A percentile compares a stretch with the other conserved stretches of the same genome.
Evolutionary conservation across 2,797 vertebrate species (phyloP).

Genomic region (Phrynocephalus guinanensis): DNA sequence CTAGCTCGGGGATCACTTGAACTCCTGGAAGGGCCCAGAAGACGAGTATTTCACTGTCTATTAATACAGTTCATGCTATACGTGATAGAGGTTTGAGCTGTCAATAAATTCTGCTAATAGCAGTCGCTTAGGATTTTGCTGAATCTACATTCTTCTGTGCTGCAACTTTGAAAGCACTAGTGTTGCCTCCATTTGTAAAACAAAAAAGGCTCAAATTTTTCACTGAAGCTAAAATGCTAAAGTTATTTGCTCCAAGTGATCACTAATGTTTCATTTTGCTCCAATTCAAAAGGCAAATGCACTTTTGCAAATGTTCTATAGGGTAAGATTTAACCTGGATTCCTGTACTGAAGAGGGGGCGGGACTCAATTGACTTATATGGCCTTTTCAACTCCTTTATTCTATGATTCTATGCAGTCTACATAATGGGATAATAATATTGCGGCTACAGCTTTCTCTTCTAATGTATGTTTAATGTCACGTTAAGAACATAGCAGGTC

Average conservation of each 20-base stretch:
- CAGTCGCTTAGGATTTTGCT: constrained; percentile 14
- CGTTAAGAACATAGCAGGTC: neutral
- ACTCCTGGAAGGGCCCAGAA: constrained; percentile 44
- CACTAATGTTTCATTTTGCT: neutral
- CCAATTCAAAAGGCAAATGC: neutral
- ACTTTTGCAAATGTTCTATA: neutral
- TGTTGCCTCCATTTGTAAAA: constrained; percentile 9
- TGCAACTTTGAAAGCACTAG: constrained; percentile 28
- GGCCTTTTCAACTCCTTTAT: no score
- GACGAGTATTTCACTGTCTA: constrained; percentile 23
- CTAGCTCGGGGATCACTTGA: constrained; percentile 33
- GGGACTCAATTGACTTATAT: no score
- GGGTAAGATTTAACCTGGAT: no score
- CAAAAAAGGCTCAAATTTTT: neutral
- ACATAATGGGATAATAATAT: neutral
- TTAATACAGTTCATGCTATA: constrained; percentile 25
- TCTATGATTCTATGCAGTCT: neutral
- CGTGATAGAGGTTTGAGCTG: constrained; percentile 16
- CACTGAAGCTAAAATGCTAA: neutral
- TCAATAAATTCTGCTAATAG: constrained; percentile 32
- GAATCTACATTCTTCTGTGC: constrained; percentile 1
- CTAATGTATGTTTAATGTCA: neutral
- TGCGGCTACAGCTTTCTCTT: neutral
- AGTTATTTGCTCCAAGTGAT: constrained; percentile 2
- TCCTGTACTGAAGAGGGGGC: no score